These are phyloP conservation scores for Lamellibrachia columna DNA, from an alignment of 2,888 invertebrate genomes.

Conservation along the genomic window DNA sequence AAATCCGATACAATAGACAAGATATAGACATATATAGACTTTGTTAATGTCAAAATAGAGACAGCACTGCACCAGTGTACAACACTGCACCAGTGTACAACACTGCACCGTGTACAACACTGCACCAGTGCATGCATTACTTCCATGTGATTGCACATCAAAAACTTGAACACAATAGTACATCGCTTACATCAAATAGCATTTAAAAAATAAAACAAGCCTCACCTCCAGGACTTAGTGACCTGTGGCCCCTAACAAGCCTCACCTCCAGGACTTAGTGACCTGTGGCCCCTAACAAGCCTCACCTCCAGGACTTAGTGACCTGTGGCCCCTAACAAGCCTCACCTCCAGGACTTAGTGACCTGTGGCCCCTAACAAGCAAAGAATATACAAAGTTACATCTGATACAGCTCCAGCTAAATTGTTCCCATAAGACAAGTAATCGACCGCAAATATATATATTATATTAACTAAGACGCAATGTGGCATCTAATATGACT, in stretches of 20 bases:
- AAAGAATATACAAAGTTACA: not conserved
- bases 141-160: not conserved
- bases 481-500: not conserved
- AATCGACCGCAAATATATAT: not conserved
- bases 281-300: not conserved
- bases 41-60: not conserved
- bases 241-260: too few relatives aligned
- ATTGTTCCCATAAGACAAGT: not conserved
- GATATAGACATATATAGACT: not conserved
- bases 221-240: not conserved
- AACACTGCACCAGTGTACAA: not conserved
- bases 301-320: not conserved
- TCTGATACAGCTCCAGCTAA: not conserved
- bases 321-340: not conserved
- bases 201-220: not conserved
- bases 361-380: not conserved
- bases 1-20: conserved; percentile 16
- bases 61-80: not conserved
- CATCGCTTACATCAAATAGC: not conserved
- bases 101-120: not conserved
- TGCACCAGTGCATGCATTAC: not conserved
- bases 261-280: too few relatives aligned
- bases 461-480: not conserved
- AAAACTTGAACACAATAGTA: not conserved
- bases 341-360: not conserved